phyloP scores from a whole-genome alignment of 2,888 invertebrate species.

The Abscondita cerata region DNA sequence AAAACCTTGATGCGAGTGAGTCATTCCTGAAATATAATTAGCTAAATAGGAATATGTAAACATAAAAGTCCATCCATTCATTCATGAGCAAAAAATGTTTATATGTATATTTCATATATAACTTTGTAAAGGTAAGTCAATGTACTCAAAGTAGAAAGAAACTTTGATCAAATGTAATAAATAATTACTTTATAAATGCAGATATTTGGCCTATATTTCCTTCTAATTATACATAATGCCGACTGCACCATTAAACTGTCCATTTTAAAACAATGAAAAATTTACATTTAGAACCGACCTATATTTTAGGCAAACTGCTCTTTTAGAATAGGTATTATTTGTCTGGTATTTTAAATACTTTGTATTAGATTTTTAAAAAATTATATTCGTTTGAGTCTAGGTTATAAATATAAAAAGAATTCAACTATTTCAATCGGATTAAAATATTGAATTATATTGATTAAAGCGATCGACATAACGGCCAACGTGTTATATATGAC shows the following conservation, averaged over 20 bases:
- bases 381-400: constrained; percentile 14
- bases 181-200: constrained; percentile 11
- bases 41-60: constrained; percentile 31
- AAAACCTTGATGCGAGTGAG: constrained; percentile 20
- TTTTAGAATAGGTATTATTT: constrained; percentile 16
- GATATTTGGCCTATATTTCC: constrained; percentile 23
- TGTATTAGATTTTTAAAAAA: too few species aligned
- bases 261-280: constrained; percentile 31
- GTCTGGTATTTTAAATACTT: constrained; percentile 29
- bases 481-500: too few species aligned
- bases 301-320: constrained; percentile 25
- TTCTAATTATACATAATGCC: constrained; percentile 30
- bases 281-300: constrained; percentile 29
- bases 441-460: too few species aligned
- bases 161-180: constrained; percentile 28
- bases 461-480: too few species aligned
- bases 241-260: constrained; percentile 17
- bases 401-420: not conserved
- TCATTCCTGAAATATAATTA: constrained; percentile 29
- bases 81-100: constrained; percentile 29
- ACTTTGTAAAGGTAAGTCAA: constrained; percentile 32
- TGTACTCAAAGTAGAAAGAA: constrained; percentile 29
- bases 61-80: constrained; percentile 26
- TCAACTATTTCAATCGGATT: too few species aligned
- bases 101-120: constrained; percentile 29